Evolutionary conservation across 2,888 invertebrate species (phyloP).

Genomic region (Drosophila neutralis): DNA sequence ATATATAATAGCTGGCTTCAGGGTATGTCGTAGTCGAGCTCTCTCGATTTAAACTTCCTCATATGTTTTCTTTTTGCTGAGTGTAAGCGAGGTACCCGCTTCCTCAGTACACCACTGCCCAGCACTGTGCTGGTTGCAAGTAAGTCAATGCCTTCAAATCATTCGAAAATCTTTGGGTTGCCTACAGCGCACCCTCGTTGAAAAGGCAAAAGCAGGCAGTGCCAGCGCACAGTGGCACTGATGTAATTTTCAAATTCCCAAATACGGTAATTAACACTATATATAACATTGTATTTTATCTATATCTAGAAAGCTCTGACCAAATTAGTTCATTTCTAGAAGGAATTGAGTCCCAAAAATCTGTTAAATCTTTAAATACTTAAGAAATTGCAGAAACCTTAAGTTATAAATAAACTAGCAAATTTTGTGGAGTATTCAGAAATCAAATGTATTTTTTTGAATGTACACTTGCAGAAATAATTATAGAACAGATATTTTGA

Average conservation of each 20-base stretch:
- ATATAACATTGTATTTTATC: background rate
- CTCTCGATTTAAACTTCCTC: background rate
- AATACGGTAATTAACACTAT: background rate
- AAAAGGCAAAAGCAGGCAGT: conserved; percentile 44
- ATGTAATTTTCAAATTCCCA: background rate
- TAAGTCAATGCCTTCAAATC: conserved; percentile 27
- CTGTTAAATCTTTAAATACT: too few relatives aligned
- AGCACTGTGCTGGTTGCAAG: conserved; percentile 19
- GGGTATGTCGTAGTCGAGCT: background rate
- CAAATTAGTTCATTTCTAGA: background rate
- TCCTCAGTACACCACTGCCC: background rate
- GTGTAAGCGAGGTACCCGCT: conserved; percentile 21
- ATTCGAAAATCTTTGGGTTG: conserved; percentile 50
- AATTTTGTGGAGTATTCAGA: background rate
- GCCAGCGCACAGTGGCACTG: conserved; percentile 37
- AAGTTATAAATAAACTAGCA: background rate
- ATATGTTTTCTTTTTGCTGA: background rate
- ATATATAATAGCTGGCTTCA: background rate
- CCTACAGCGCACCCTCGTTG: conserved; percentile 12
- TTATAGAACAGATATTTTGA: background rate
- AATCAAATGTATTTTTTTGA: background rate
- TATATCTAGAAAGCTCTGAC: background rate
- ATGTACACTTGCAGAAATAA: background rate
- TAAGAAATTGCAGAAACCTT: background rate
- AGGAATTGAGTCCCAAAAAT: too few relatives aligned